Base-by-base conservation (phyloP, 2,797 vertebrate genomes). In the Mallotus villosus region DNA sequence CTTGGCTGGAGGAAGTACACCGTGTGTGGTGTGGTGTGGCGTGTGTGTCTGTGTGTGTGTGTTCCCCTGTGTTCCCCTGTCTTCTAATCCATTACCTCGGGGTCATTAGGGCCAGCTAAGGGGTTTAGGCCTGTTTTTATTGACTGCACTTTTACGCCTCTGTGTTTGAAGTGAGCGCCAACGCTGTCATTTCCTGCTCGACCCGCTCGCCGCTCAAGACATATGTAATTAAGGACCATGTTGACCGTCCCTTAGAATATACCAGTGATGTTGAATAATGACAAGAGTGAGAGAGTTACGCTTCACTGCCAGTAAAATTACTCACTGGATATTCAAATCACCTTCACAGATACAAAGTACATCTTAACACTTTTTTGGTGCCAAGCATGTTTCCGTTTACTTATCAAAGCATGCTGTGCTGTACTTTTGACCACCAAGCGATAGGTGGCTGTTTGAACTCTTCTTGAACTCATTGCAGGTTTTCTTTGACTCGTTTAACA, bases 101-200 rank as follows among this genome's bases (percentile, higher is more conserved):
- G 64, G 75, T 82, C 84, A 85, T 85, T 84, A 76, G 70, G 82
- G 84, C 73, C 58, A 51, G 14, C 64, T 58, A 59, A 63, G 77
- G 78, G 83, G 81, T 88, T 76, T 78, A 80, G 79, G 71, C 74
- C 82, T 84, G 76, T 76, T 89, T 87, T 90, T 86, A 89, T 82
- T 84, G 80, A 90, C 86, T 82, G 73, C 71, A 79, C 86, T 86
- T 77, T 86, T 84, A 89, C 81, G 74, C 88, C 84, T 85, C 71
- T 71, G 74, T 70, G 79, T 90, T 92, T 90, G 86, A 93, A 91
- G 90, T 90, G 78, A 82, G 78, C 67, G 60, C 79, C 29, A 70
- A 78, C 76, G 81, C 76, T 87, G 87, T 90, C 83, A 88, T 89
- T 90, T 91, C 85, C 87, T 89, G 86, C 78, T 84, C 78, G 51